Evolutionary conservation across 2,888 invertebrate genomes (phyloP), one percentile per base, ranked within the genome.

Genomic region (Bruchidius siliquastri): DNA sequence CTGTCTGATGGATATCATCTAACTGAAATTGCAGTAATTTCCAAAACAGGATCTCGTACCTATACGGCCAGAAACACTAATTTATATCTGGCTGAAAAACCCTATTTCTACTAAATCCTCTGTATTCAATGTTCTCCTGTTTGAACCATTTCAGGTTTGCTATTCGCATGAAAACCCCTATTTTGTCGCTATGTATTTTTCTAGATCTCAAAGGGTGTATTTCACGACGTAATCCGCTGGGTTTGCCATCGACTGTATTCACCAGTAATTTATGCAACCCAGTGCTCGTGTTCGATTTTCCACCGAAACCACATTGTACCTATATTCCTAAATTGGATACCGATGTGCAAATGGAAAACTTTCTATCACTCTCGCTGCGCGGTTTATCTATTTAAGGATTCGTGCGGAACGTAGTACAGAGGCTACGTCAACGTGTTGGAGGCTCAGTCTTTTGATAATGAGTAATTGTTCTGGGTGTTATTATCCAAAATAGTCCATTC

Each of bases 311-410:
- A 4, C 3, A 8, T 8, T 69, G 68, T 77, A 77, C 77, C 78
- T 77, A 76, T 76, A 78, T 77, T 74, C 74, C 74, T 70, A 79
- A 80, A 80, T 79, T 80, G 79, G 77, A 78, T 79, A 79, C 77
- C 78, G 78, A 80, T 76, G 79, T 79, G 77, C 76, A 77, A 79
- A 79, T 79, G 77, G 75, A 75, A 75, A 77, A 26, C 26, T 8
- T 26, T 26, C 26, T 4, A 26, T 76, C 76, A 67, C 68, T 71
- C 67, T 76, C 74, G 73, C 67, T 74, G 73, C 73, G 20, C 73
- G 26, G 67, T 70, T 72, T 72, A 21, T 67, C 32, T 69, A 21
- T 68, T 49, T 18, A 13, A 4, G 49, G 6, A 49, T 49, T 49
- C 18, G 18, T 30, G 18, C 18, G 49, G 3, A 13, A 1, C 49